Base-by-base conservation (phyloP, 2,888 invertebrate species). In the Napeogenes sylphis region DNA sequence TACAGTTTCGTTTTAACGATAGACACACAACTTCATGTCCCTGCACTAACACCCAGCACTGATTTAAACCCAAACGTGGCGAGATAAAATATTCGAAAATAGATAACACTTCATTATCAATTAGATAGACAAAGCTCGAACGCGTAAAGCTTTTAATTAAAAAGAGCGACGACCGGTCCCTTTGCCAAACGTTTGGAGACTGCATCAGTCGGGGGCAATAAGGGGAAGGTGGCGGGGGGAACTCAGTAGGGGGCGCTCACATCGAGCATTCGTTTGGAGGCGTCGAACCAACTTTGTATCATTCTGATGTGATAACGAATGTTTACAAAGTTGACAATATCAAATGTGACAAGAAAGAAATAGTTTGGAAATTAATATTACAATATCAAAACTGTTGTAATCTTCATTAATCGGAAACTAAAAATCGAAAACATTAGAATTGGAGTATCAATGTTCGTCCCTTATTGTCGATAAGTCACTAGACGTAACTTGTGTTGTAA, bases 251-350 rank as follows among this genome's bases (percentile, higher is more conserved):
- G 83, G 85, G 83, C 79, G 81, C 81, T 78, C 79, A 76, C 80
- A 75, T 79, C 79, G 77, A 77, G 66, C 73, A 73, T 75, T 65
- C 73, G 74, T 75, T 69, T 61, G 68, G 66, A 69, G 77, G 83
- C 84, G 83, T 81, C 85, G 82, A 84, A 85, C 72, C 73, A 73
- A 72, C 82, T 81, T 80, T 80, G 77, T 85, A 81, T 82, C 81
- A 82, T 82, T 78, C 76, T 80, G 78, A 74, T 75, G 87, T 88
- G 90, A 90, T 90, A 89, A 89, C 86, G 75, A 84, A 83, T 79
- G 83, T 86, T 84, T 79, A 88, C 85, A 84, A 84, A 81, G 77
- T 74, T 72, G 72, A 76, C 69, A 76, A 78, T 79, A 81, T 73
- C 75, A 21, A 75, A 65, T 8, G 55, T 55, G 54, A 61, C 58